Evolutionary conservation across 2,797 vertebrate genomes (phyloP), one percentile per base, ranked within the genome.

Genomic region (Acipenser transmontanus): DNA sequence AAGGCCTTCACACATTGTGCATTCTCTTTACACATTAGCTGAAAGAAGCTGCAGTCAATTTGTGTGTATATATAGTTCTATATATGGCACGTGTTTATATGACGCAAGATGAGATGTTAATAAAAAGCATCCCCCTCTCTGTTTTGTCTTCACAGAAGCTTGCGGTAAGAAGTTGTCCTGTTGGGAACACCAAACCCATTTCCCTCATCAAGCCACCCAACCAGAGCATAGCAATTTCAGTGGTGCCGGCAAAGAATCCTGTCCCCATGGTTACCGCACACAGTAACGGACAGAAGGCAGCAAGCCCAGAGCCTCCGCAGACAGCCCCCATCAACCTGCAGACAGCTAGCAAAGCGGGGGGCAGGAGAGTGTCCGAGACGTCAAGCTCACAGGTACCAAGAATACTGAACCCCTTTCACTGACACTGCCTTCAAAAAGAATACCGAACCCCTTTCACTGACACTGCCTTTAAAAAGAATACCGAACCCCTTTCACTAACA

Each of bases 191-290:
- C 65, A 82, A 89, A 74, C 89, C 91, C 56, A 81, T 91, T 71
- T 89, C 89, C 6, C 89, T 89, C 77, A 87, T 87, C 77, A 79
- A 82, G 80, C 83, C 85, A 61, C 77, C 90, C 66, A 77, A 80
- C 62, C 90, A 86, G 84, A 81, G 78, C 85, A 85, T 91, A 69
- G 81, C 89, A 80, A 85, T 93, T 83, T 84, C 89, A 0, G 87
- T 90, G 76, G 83, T 90, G 74, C 89, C 90, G 68, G 85, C 84
- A 76, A 91, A 90, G 85, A 76, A 86, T 61, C 89, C 92, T 71
- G 83, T 89, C 80, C 87, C 91, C 79, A 93, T 94, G 93, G 92
- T 93, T 82, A 91, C 93, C 0, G 89, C 92, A 71, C 90, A 91
- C 81, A 84, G 91, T 64, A 92, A 87, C 61, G 92, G 92, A 76